Evolutionary conservation across 2,888 invertebrate genomes (phyloP), one percentile per base, ranked within the genome.

Genomic region (Polylopha cassiicola): DNA sequence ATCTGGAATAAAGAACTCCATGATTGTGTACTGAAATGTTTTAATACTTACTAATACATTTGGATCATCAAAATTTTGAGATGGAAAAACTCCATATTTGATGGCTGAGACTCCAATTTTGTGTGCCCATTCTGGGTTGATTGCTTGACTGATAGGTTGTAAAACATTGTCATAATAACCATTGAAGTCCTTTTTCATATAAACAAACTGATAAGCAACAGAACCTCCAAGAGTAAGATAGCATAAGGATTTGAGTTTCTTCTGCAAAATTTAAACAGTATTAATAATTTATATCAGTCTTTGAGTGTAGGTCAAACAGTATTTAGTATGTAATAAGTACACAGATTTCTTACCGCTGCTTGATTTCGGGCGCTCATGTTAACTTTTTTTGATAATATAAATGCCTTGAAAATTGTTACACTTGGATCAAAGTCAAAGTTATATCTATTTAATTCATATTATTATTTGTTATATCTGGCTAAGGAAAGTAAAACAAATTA

Each of bases 101-200:
- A 93, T 89, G 4, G 91, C 88, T 47, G 87, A 70, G 1, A 98
- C 87, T 3, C 94, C 95, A 13, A 95, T 53, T 47, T 89, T 90
- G 63, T 98, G 98, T 1, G 95, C 91, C 30, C 81, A 87, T 82
- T 98, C 98, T 0, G 97, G 93, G 56, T 91, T 91, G 4, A 97
- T 58, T 6, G 86, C 67, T 47, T 90, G 91, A 14, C 90, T 79
- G 1, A 89, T 20, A 1, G 96, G 96, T 87, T 94, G 91, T 1
- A 93, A 61, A 42, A 90, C 67, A 43, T 91, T 82, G 32, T 88
- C 87, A 70, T 95, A 96, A 70, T 95, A 95, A 48, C 89, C 90
- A 62, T 92, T 91, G 65, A 95, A 91, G 48, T 92, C 91, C 58
- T 90, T 90, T 63, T 91, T 92, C 24, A 92, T 73, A 59, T 90